Evolutionary conservation across 2,888 invertebrate species (phyloP).

Genomic region (Xanthostigma xanthostigma): DNA sequence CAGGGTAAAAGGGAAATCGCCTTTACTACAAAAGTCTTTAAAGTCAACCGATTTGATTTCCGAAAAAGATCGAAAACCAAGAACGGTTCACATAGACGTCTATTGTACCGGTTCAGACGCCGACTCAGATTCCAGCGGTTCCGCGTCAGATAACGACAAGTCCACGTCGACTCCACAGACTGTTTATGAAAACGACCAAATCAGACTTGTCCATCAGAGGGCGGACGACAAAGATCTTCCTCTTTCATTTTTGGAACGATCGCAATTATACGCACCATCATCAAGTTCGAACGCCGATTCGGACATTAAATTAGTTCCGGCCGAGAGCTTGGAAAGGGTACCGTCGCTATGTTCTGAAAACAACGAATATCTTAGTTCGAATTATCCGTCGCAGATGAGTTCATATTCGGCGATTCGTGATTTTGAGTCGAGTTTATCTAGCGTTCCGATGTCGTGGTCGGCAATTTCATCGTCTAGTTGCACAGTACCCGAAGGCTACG

Average conservation of each 20-base stretch:
- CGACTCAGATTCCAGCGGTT: conserved; percentile 20
- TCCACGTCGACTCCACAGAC: conserved; percentile 44
- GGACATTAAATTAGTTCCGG: conserved; percentile 12
- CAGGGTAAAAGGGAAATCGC: conserved; percentile 14
- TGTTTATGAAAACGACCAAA: conserved; percentile 45
- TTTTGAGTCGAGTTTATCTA: conserved; percentile 37
- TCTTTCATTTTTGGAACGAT: conserved; percentile 16
- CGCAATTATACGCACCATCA: conserved; percentile 5
- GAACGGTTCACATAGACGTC: conserved; percentile 60
- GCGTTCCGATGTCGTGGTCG: conserved; percentile 31
- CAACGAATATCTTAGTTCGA: conserved; percentile 39
- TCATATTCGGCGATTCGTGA: conserved; percentile 41
- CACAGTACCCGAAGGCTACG: conserved; percentile 30
- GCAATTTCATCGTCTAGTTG: conserved; percentile 33
- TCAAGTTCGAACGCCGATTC: conserved; percentile 10
- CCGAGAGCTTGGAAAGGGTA: conserved; percentile 14
- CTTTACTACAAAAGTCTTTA: conserved; percentile 10
- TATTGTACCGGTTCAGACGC: conserved; percentile 52
- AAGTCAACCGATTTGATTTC: conserved; percentile 11
- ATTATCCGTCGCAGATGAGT: conserved; percentile 44
- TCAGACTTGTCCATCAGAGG: conserved; percentile 41
- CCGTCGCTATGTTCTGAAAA: conserved; percentile 19
- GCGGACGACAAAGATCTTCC: conserved; percentile 32
- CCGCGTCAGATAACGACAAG: conserved; percentile 26
- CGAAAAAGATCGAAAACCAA: conserved; percentile 31